Percentiles rank a stretch among this genome's conserved stretches.
Evolutionary conservation across 2,888 invertebrate genomes (phyloP).

Genomic region (Camponotus fellah): DNA sequence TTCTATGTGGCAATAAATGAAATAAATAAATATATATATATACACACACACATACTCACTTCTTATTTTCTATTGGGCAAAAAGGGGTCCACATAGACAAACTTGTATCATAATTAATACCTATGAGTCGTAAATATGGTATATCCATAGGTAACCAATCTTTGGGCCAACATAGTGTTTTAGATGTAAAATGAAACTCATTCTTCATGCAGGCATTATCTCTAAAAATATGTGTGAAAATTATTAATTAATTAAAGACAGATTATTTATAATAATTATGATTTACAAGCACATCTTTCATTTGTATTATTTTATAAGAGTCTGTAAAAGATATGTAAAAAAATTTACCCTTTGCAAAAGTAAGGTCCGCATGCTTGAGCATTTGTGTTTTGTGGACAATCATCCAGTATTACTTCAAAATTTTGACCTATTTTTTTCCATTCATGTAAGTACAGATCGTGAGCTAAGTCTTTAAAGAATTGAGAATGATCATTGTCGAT

Average conservation of each 20-base stretch:
- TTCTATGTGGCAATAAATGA: not conserved
- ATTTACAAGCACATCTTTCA: not conserved
- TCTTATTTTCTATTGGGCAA: constrained; percentile 88
- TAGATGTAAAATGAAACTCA: constrained; percentile 80
- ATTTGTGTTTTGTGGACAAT: constrained; percentile 89
- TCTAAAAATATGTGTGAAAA: constrained; percentile 66
- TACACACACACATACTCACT: constrained; percentile 76
- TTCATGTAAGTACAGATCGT: constrained; percentile 87
- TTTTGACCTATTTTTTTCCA: constrained; percentile 88
- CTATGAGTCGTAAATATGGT: constrained; percentile 91
- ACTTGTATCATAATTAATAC: constrained; percentile 95
- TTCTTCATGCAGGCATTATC: constrained; percentile 74
- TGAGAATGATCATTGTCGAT: constrained; percentile 79
- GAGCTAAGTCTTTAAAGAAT: constrained; percentile 86
- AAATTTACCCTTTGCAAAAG: constrained; percentile 86
- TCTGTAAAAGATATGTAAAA: constrained; percentile 15
- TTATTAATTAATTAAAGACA: constrained; percentile 1
- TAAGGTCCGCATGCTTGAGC: constrained; percentile 85
- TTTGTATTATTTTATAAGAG: not conserved
- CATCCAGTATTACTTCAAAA: constrained; percentile 89
- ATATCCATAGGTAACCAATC: constrained; percentile 96
- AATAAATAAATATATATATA: not conserved
- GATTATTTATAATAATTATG: too few species aligned
- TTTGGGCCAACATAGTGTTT: constrained; percentile 96
- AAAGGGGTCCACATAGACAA: constrained; percentile 93